Evolutionary conservation across 2,888 invertebrate species (phyloP).

Genomic region (Pherbina coryleti): DNA sequence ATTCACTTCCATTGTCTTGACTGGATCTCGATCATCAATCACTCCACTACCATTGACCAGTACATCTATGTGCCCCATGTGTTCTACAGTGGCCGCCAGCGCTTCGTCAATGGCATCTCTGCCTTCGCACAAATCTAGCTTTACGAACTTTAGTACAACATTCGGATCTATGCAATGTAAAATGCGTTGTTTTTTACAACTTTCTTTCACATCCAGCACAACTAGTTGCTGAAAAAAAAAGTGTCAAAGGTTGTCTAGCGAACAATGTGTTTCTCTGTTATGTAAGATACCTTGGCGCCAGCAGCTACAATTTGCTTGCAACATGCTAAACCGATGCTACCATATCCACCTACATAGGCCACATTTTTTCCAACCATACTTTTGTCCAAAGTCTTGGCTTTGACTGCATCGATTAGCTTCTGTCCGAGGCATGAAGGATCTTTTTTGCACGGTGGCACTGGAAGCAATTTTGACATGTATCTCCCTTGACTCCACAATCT

Average conservation of each 20-base stretch:
- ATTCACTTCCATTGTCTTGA: constrained; percentile 54
- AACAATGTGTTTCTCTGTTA: background rate
- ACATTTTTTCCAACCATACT: constrained; percentile 49
- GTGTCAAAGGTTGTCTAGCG: background rate
- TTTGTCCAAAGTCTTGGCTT: background rate
- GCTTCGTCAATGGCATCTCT: constrained; percentile 45
- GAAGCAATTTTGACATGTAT: no score
- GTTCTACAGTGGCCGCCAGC: constrained; percentile 30
- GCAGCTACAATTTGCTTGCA: constrained; percentile 47
- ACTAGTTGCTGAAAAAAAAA: constrained; percentile 48
- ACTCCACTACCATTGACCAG: constrained; percentile 54
- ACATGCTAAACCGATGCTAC: constrained; percentile 55
- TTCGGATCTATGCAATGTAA: constrained; percentile 24
- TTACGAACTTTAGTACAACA: constrained; percentile 39
- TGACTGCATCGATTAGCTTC: background rate
- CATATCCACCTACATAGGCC: constrained; percentile 54
- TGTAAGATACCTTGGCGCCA: constrained; percentile 47
- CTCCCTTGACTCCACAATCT: no score
- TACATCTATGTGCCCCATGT: constrained; percentile 47
- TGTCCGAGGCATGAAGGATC: no score
- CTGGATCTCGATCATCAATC: constrained; percentile 50
- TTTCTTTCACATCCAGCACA: constrained; percentile 49
- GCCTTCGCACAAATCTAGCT: constrained; percentile 43
- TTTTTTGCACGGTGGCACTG: no score
- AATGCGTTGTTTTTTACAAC: constrained; percentile 30